Evolutionary conservation across 2,888 invertebrate species (phyloP).

Genomic region (Platynereis dumerilii): DNA sequence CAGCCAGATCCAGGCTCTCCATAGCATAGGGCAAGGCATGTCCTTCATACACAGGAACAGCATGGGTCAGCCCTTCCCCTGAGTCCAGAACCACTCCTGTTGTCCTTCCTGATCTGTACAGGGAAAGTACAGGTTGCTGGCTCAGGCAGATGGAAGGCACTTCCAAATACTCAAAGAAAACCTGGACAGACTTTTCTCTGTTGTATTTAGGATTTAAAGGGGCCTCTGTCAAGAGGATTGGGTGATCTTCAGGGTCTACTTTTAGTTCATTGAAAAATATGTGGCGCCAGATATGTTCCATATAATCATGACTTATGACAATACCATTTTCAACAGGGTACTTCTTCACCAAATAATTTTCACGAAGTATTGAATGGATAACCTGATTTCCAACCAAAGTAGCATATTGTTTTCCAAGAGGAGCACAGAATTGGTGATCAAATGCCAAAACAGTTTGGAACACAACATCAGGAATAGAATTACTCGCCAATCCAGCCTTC

Average conservation of each 20-base stretch:
- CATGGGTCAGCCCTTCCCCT: constrained; percentile 2
- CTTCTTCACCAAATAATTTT: neutral
- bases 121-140: constrained; percentile 5
- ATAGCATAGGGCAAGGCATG: neutral
- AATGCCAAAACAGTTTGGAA: too few relatives aligned
- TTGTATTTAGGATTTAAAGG: neutral
- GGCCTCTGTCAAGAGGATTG: constrained; percentile 7
- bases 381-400: constrained; percentile 55
- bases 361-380: constrained; percentile 38
- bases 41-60: constrained; percentile 9
- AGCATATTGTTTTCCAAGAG: constrained; percentile 76
- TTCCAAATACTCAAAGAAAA: constrained; percentile 12
- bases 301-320: constrained; percentile 5
- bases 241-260: constrained; percentile 7
- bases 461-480: too few relatives aligned
- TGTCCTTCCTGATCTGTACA: neutral
- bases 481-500: too few relatives aligned
- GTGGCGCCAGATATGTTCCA: constrained; percentile 9
- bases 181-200: neutral
- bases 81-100: constrained; percentile 5
- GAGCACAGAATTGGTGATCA: constrained; percentile 61
- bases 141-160: constrained; percentile 6
- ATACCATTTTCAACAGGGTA: constrained; percentile 3
- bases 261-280: constrained; percentile 10
- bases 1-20: neutral